Evolutionary conservation across 2,888 invertebrate genomes (phyloP), one percentile per base, ranked within the genome.

Genomic region (Schizaphis graminum): DNA sequence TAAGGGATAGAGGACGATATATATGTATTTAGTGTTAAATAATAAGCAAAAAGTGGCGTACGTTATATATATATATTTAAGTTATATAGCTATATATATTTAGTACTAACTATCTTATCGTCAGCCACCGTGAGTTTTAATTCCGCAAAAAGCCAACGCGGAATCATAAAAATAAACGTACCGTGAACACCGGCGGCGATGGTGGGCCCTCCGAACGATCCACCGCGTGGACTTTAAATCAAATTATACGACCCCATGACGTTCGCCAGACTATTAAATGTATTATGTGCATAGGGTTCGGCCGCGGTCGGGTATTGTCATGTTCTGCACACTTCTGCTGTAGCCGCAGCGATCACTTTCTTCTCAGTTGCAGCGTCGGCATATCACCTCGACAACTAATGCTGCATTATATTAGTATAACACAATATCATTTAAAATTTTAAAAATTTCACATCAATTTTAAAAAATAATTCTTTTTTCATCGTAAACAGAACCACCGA

Each of bases 81-180:
- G 41, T 2, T 41, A 41, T 84, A 44, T 85, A 77, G 61, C 67
- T 67, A 67, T 67, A 67, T 67, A 67, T 67, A 77, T 77, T 77
- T 35, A 35, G 77, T 77, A 77, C 77, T 77, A 77, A 35, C 21
- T 44, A 44, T 85, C 85, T 44, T 44, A 85, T 44, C 53, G 3
- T 35, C 53, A 21, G 26, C 53, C 53, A 0, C 26, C n/a, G 53
- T 35, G 84, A 85, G 91, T 91, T 85, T 91, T 91, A 91, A 91
- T 91, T 85, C 57, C 91, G 91, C 91, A 91, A 91, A 91, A 91
- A 91, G 91, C 91, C 57, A 84, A 85, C 91, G 53, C 91, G 91
- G 85, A 85, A 57, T 91, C 91, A 86, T 91, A 86, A 86, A 57
- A 86, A n/a, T 86, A 91, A 91, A 91, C 86, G 91, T 91, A 91